Evolutionary conservation across 1,140 invertebrate species (phyloP), one percentile per base, ranked within the genome.

Genomic region (Drosophila chauvacae): DNA sequence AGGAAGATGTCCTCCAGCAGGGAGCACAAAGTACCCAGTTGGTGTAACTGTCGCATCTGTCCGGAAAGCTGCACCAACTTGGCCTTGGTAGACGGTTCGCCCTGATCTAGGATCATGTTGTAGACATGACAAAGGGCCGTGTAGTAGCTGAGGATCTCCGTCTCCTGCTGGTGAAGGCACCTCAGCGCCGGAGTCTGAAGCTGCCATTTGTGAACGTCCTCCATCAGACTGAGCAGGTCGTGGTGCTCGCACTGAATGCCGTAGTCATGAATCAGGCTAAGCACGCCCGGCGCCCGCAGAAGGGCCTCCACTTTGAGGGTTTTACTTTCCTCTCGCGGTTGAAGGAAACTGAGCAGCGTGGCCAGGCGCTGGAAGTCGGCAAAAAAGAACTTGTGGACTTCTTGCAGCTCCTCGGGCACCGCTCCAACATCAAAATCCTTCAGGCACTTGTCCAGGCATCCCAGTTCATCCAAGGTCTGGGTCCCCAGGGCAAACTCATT

Each of bases 1-100:
- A 83, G 78, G 35, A 92, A 91, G 1, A 92, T 82, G 35, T 92
- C 83, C 42, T 91, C 83, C 13, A 92, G 48, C 2, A 92, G 56
- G 1, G 81, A 74, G 42, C 90, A 92, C 2, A 92, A 62, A 3
- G 76, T 77, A 30, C 81, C 57, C 18, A 92, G 23, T 13, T 77
- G 76, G n/a, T 74, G 81, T 0, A 92, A 58, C 57, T 90, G 87
- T 1, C 91, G 66, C 26, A 92, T 44, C 14, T 92, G 74, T 1
- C 30, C 59, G 16, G 90, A 91, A 2, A 92, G 57, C 39, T 75
- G 42, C n/a, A 77, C 42, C 10, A 92, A 16, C 45, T 90, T 81
- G 3, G 63, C 45, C 16, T 59, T 81, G 10, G 70, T 39, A 0
- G 30, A 62, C 35, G 47, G 47, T n/a, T 84, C 81, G 7, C 79